A percentile compares a stretch with the other conserved stretches of the same genome.
These are phyloP conservation scores for Phrynosoma platyrhinos DNA, from an alignment of 2,113 vertebrate genomes.

Conservation along the genomic window DNA sequence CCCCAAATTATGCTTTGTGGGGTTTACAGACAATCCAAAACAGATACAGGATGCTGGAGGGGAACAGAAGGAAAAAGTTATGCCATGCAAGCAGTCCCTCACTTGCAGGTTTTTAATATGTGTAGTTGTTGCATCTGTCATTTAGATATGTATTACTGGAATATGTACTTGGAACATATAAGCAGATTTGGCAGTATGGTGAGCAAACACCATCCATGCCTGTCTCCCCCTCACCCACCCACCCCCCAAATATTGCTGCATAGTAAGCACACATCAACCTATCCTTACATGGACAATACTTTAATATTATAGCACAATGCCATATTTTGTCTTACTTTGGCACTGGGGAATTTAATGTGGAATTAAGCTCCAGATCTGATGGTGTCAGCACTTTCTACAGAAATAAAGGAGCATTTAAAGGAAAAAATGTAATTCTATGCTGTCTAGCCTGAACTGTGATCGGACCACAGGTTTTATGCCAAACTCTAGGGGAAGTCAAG, in stretches of 20 bases:
- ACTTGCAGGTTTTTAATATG: background rate
- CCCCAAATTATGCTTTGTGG: background rate
- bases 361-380: slow-evolving; percentile 56
- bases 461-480: slow-evolving; percentile 54
- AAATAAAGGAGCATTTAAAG: slow-evolving; percentile 53
- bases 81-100: no score
- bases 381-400: slow-evolving; percentile 57
- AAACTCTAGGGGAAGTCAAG: slow-evolving; percentile 56
- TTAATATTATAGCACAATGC: slow-evolving; percentile 36
- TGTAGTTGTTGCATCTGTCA: background rate
- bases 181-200: background rate
- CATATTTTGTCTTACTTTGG: slow-evolving; percentile 56
- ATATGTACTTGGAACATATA: background rate
- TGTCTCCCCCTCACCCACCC: background rate
- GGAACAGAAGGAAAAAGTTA: no score
- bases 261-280: background rate
- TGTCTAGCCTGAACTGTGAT: slow-evolving; percentile 43
- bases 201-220: background rate
- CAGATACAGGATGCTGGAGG: no score
- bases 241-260: background rate
- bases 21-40: no score
- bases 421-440: slow-evolving; percentile 57
- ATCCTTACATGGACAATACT: slow-evolving; percentile 52
- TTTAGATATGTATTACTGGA: background rate
- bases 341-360: slow-evolving; percentile 52